Evolutionary conservation across 1,140 invertebrate species (phyloP).

Genomic region (Rhysida immarginata): DNA sequence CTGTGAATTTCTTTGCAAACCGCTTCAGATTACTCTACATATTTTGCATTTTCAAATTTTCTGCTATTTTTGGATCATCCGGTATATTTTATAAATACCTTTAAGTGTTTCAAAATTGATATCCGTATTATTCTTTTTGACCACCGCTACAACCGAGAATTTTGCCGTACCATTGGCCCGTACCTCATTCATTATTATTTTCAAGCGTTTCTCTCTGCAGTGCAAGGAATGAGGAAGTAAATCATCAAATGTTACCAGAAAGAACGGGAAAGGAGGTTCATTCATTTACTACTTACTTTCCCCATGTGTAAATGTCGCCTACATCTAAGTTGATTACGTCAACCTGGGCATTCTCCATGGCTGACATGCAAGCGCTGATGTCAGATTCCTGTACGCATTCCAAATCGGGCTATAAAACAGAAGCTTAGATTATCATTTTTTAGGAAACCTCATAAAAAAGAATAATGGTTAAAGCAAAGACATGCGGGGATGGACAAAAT

Average conservation of each 20-base stretch:
- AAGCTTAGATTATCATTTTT: too few relatives aligned
- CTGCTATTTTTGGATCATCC: too few relatives aligned
- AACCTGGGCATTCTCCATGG: conserved; percentile 39
- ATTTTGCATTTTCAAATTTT: too few relatives aligned
- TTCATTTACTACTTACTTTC: conserved; percentile 44
- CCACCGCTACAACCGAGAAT: conserved; percentile 47
- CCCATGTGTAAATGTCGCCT: conserved; percentile 51
- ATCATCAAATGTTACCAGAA: too few relatives aligned
- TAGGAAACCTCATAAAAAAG: too few relatives aligned
- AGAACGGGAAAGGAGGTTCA: too few relatives aligned
- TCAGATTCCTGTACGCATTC: conserved; percentile 41
- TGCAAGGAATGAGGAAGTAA: too few relatives aligned
- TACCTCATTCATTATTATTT: conserved; percentile 49
- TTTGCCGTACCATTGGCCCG: conserved; percentile 31
- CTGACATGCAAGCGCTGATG: conserved; percentile 46
- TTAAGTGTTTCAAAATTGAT: conserved; percentile 20
- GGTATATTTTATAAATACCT: conserved; percentile 26
- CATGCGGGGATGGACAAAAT: too few relatives aligned
- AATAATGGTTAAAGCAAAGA: too few relatives aligned
- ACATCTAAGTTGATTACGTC: conserved; percentile 53
- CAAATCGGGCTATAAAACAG: conserved; percentile 42
- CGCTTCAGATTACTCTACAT: too few relatives aligned
- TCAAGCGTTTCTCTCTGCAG: neutral
- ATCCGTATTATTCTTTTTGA: conserved; percentile 34
- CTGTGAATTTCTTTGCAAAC: too few relatives aligned